phyloP scores from a whole-genome alignment of 2,113 vertebrate species.

The Sylvia atricapilla region DNA sequence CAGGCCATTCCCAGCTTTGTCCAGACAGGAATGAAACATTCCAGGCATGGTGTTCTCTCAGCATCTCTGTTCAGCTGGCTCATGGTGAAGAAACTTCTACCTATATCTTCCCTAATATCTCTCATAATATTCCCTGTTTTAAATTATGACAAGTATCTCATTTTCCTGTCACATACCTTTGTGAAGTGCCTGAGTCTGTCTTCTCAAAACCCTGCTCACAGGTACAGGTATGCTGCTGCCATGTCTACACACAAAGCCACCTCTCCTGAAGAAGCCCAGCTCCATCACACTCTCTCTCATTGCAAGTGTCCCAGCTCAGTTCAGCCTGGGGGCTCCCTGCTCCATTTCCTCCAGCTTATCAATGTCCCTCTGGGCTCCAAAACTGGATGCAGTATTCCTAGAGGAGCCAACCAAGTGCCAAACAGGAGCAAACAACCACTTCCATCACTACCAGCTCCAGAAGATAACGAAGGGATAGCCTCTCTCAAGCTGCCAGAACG shows the following conservation, averaged over 20 bases:
- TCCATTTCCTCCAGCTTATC: neutral
- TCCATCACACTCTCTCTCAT: neutral
- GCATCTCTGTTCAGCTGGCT: neutral
- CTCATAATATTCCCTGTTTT: neutral
- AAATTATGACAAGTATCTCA: neutral
- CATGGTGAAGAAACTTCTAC: neutral
- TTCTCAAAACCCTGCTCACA: neutral
- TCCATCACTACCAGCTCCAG: neutral
- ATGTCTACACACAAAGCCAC: neutral
- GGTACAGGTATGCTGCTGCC: neutral
- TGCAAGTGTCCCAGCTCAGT: neutral
- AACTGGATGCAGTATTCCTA: neutral
- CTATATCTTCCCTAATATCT: neutral
- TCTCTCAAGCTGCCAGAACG: neutral
- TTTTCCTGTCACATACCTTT: neutral
- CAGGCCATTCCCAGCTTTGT: neutral
- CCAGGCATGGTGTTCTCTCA: neutral
- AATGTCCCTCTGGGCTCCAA: neutral
- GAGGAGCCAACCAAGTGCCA: neutral
- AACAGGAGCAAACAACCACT: neutral
- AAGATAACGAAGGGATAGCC: neutral
- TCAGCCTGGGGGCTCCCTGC: neutral
- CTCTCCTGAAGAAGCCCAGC: neutral
- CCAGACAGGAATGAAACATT: neutral
- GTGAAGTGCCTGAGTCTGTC: neutral